Evolutionary conservation across 2,888 invertebrate species (phyloP).

Genomic region (Drosophila siamana): DNA sequence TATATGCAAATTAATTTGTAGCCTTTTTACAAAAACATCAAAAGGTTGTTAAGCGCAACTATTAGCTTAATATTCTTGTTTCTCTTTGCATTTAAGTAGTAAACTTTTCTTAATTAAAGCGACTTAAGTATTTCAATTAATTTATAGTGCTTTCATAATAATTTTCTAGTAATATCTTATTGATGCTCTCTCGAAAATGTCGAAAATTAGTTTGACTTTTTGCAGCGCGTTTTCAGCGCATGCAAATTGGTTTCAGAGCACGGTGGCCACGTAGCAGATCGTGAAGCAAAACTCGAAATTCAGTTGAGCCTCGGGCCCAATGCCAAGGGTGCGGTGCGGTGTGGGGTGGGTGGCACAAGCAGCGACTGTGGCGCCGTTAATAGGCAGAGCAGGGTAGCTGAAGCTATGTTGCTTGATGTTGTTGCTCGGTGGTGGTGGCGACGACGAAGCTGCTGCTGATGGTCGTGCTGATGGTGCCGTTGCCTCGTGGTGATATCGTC

Average conservation of each 20-base stretch:
- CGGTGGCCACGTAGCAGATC: slow-evolving; percentile 51
- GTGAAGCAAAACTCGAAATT: slow-evolving; percentile 41
- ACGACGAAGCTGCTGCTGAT: slow-evolving; percentile 9
- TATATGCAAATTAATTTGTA: no score
- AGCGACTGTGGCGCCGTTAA: slow-evolving; percentile 16
- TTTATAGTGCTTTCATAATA: no score
- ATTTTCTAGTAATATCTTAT: no score
- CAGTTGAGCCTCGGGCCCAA: slow-evolving; percentile 33
- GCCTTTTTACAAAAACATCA: no score
- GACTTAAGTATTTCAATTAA: no score
- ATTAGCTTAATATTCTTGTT: no score
- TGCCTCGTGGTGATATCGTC: background rate
- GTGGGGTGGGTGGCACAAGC: background rate
- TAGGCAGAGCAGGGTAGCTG: slow-evolving; percentile 15
- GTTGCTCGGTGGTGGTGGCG: background rate
- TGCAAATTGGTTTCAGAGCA: slow-evolving; percentile 16
- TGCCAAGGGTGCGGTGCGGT: slow-evolving; percentile 31
- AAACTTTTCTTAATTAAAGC: no score
- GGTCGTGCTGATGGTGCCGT: background rate
- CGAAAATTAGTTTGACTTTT: no score
- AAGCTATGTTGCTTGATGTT: slow-evolving; percentile 2
- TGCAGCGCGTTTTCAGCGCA: background rate
- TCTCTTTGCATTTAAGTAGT: background rate
- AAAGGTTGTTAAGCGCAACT: no score
- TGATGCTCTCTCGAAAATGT: no score